phyloP scores from a whole-genome alignment of 2,888 invertebrate genomes.

The Diachrysia chrysitis region DNA sequence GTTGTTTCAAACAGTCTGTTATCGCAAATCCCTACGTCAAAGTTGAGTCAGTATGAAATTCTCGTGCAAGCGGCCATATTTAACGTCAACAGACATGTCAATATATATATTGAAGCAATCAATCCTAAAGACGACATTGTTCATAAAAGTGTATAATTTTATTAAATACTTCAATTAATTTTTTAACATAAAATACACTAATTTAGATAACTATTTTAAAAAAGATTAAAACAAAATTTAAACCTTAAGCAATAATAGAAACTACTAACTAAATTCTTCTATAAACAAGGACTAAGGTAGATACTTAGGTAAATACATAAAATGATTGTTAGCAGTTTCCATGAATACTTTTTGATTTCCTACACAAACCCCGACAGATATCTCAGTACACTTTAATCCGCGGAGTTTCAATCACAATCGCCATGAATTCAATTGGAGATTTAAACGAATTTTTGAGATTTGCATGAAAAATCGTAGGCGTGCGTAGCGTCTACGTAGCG shows the following conservation, averaged over 20 bases:
- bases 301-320: constrained; percentile 10
- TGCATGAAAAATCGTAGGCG: constrained; percentile 65
- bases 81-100: too few species aligned
- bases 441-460: constrained; percentile 69
- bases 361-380: constrained; percentile 30
- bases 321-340: constrained; percentile 20
- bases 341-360: constrained; percentile 36
- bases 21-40: too few species aligned
- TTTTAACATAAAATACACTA: too few species aligned
- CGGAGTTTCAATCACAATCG: constrained; percentile 52
- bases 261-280: neutral
- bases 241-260: too few species aligned
- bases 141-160: too few species aligned
- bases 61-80: too few species aligned
- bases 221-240: neutral
- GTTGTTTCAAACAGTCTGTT: too few species aligned
- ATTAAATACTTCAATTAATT: too few species aligned
- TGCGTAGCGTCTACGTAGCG: constrained; percentile 2
- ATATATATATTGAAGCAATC: too few species aligned
- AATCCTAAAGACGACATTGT: too few species aligned
- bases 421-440: constrained; percentile 63
- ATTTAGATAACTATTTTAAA: neutral
- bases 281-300: too few species aligned
- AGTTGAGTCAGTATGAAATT: too few species aligned
- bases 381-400: constrained; percentile 36